Base-by-base conservation (phyloP, 2,888 invertebrate species). In the Colostygia pectinataria region DNA sequence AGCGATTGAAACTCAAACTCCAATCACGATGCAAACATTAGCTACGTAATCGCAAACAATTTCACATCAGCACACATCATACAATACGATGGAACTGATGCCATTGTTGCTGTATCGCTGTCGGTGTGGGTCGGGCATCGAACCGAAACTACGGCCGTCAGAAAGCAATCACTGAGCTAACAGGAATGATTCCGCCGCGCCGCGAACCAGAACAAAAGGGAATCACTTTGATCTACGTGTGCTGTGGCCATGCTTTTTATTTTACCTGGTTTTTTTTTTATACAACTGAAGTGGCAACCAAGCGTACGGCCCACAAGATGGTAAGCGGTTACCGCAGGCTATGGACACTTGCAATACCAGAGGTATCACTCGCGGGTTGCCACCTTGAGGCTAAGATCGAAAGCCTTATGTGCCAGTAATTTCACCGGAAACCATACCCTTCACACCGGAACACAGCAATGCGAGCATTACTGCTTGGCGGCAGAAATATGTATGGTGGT, bases 81-180 rank as follows among this genome's bases (percentile, higher is more conserved):
- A 44, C 44, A 38, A 48, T 37, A 25, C 33, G 38, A 36, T 28
- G 14, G 14, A 27, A 32, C 37, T 27, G 45, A 45, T 41, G 36
- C 10, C 31, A 32, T 51, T 45, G 51, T 51, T 23, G 44, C 31
- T 39, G 37, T 43, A 34, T 34, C 42, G 28, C 31, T 43, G 27
- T 27, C 10, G 38, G 48, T 47, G 36, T 33, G 32, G 45, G 33
- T 20, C 61, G 61, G 59, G 64, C 68, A 73, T 66, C 69, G 73
- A 71, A 72, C 71, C 70, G 69, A 61, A 60, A 54, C 57, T 57
- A 53, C 20, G 20, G 20, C 71, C 74, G 78, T 77, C 77, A 80
- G 69, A 81, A 81, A 79, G 80, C 83, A 84, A 83, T 86, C 83
- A 80, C 77, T 73, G 76, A 68, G 68, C 78, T 74, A 76, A 68